phyloP scores from a whole-genome alignment of 2,888 invertebrate genomes.

The Tetheella fluctuosa region DNA sequence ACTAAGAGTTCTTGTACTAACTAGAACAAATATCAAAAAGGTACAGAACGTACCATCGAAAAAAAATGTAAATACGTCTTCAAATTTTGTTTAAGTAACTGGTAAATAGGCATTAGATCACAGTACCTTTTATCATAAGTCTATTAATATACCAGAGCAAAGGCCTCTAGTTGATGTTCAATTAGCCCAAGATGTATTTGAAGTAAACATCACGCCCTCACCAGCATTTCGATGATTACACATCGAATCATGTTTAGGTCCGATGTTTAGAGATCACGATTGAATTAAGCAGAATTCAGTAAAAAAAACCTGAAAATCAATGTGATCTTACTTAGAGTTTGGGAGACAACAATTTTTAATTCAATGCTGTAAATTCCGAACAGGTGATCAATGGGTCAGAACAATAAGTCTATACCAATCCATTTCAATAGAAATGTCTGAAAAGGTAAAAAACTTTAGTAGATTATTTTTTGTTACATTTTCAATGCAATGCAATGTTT shows the following conservation, averaged over 20 bases:
- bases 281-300: not conserved
- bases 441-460: too few relatives aligned
- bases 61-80: too few relatives aligned
- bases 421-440: too few relatives aligned
- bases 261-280: not conserved
- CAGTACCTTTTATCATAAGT: not conserved
- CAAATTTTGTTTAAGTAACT: not conserved
- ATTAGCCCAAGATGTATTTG: not conserved
- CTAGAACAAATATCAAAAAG: not conserved
- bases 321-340: too few relatives aligned
- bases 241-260: slow-evolving; percentile 1
- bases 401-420: too few relatives aligned
- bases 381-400: too few relatives aligned
- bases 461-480: too few relatives aligned
- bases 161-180: slow-evolving; percentile 3
- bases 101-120: not conserved
- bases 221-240: not conserved
- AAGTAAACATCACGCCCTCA: slow-evolving; percentile 3
- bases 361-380: too few relatives aligned
- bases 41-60: not conserved
- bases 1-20: too few relatives aligned
- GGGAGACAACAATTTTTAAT: too few relatives aligned
- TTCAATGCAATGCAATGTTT: too few relatives aligned
- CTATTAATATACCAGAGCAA: not conserved
- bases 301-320: not conserved